Evolutionary conservation across 2,113 vertebrate species (phyloP), one percentile per base, ranked within the genome.

Genomic region (Ammodytes marinus): DNA sequence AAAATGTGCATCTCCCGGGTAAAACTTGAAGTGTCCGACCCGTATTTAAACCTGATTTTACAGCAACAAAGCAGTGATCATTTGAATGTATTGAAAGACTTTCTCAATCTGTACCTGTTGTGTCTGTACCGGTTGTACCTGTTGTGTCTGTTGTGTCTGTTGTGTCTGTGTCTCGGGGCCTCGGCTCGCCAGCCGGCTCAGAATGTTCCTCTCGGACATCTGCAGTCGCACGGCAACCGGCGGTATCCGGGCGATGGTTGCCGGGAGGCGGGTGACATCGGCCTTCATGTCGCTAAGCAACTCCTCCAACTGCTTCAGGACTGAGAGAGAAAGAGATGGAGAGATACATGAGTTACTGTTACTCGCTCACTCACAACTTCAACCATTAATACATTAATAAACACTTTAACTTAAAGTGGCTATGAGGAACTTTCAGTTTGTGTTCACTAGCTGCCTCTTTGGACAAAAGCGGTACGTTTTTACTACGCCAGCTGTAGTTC

Each of bases 201-300:
- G 95, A 90, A 99, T 99, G 94, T 98, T 99, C 76, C 98, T 96
- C 93, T 99, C 98, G 0, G 98, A 99, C 98, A 99, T 99, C 92
- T 99, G 97, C 69, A 99, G 95, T 60, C 97, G 95, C 82, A 98
- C 97, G 1, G 98, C 97, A 54, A 99, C 98, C 0, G 98, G 98
- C 0, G 98, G 98, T 88, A 99, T 99, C 69, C 98, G 96, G 82
- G 98, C 97, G 46, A 99, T 99, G 39, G 98, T 99, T 64, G 98
- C 97, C 1, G 98, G 98, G 78, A 99, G 94, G 50, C 98, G 96
- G 2, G 98, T 99, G 79, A 99, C 98, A 61, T 99, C 98, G 0
- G 98, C 98, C 93, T 99, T 99, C 98, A 99, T 99, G 93, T 99
- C 98, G 82, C 98, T 99, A 79, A 99, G 90, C 79, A 99, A 93